Base-by-base conservation (phyloP, 1,140 invertebrate genomes). In the Cephus cinctus region DNA sequence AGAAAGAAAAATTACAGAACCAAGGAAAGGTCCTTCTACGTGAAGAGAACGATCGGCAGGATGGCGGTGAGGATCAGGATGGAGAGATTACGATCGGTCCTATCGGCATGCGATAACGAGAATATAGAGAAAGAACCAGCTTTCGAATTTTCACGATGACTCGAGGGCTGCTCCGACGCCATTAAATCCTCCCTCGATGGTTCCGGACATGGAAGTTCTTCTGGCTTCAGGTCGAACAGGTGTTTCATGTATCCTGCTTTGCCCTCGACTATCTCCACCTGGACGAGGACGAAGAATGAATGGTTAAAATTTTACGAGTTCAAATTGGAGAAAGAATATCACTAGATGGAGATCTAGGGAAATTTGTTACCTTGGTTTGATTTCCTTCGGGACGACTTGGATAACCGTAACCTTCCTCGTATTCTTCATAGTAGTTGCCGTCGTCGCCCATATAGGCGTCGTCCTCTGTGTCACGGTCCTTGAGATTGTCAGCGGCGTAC, bases 141-240 rank as follows among this genome's bases (percentile, higher is more conserved):
- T 5, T 57, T 61, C 12, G 65, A 65, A 25, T 71, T 69, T 35
- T 71, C 61, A 36, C 60, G 69, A 16, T 63, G 67, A 35, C 65
- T 66, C 9, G 71, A 73, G 5, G 74, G 73, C 15, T 75, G 70
- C 39, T 75, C 71, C n/a, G 74, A 76, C 2, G 71, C 71, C 71
- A 75, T 73, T 4, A 74, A 54, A 38, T 76, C 74, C 43, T 75
- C 71, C 31, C 63, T 63, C 32, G 69, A 59, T 20, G 63, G 44
- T 47, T 84, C 79, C 22, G 84, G 83, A 63, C 86, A 88, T 1
- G 85, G 85, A 42, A 88, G 64, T 32, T 83, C 71, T 34, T 86
- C 82, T 2, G 78, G 71, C 20, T 84, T 84, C 47, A 88, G 76
- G 39, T 83, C 78, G 41, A 85, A 80, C 23, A 87, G 64, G 18